Percentiles rank a stretch among this genome's conserved stretches.
Conservation (phyloP, 1,140 invertebrate genomes). For the Pseudomyrmex gracilis region DNA sequence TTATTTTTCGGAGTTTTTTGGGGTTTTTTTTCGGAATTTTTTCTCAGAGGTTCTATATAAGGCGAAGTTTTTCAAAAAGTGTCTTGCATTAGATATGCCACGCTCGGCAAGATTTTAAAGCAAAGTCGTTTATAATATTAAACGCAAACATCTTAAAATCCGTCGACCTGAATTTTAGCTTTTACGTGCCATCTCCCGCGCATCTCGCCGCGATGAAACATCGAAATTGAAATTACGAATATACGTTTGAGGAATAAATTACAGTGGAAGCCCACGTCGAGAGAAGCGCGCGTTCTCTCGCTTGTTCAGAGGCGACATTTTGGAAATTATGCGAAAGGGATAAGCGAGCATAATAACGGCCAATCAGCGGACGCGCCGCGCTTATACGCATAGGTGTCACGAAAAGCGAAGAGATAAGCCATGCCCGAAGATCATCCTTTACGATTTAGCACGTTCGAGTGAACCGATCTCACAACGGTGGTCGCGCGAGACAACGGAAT, state of each 20-base stretch:
- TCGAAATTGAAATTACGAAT: slow-evolving; percentile 46
- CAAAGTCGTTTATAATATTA: slow-evolving; percentile 46
- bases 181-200: background rate
- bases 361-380: slow-evolving; percentile 11
- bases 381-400: slow-evolving; percentile 26
- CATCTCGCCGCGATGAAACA: slow-evolving; percentile 20
- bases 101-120: background rate
- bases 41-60: background rate
- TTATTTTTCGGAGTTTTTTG: too few relatives aligned
- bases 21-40: background rate
- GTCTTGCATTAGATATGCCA: slow-evolving; percentile 5
- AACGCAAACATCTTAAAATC: slow-evolving; percentile 44
- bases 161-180: slow-evolving; percentile 50
- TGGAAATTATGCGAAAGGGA: slow-evolving; percentile 25
- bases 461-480: slow-evolving; percentile 6
- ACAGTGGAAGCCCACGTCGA: background rate
- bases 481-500: background rate
- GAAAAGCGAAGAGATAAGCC: slow-evolving; percentile 39
- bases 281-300: background rate
- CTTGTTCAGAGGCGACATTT: background rate
- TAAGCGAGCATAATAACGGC: background rate
- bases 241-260: slow-evolving; percentile 49
- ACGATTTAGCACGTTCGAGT: slow-evolving; percentile 54
- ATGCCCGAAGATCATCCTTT: slow-evolving; percentile 51
- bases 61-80: background rate